These are phyloP conservation scores for Erebia ligea DNA, from an alignment of 2,888 invertebrate species.

Conservation along the genomic window DNA sequence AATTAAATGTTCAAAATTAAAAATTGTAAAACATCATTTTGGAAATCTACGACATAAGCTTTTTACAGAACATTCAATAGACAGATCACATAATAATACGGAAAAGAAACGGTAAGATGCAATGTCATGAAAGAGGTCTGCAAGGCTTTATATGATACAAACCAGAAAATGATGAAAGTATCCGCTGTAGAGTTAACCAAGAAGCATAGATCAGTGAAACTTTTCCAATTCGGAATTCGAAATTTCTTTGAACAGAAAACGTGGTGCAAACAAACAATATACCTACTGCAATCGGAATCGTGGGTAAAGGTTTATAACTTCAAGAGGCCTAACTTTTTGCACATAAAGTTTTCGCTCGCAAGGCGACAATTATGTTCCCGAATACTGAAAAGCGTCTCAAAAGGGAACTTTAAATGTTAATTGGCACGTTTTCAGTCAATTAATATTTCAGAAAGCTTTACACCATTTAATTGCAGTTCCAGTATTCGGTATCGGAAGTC, in stretches of 20 bases:
- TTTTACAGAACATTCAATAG: slow-evolving; percentile 66
- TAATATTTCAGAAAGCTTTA: background rate
- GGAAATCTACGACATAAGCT: slow-evolving; percentile 71
- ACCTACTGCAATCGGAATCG: slow-evolving; percentile 42
- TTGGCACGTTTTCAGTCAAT: background rate
- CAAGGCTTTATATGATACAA: slow-evolving; percentile 70
- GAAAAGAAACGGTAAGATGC: slow-evolving; percentile 62
- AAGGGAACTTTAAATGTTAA: slow-evolving; percentile 23
- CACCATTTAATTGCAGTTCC: background rate
- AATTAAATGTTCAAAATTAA: background rate
- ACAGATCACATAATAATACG: slow-evolving; percentile 37
- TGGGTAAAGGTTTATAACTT: slow-evolving; percentile 30
- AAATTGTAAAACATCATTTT: slow-evolving; percentile 34
- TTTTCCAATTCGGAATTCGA: slow-evolving; percentile 42
- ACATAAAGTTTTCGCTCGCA: slow-evolving; percentile 52
- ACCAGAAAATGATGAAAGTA: slow-evolving; percentile 72
- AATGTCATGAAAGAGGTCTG: slow-evolving; percentile 64
- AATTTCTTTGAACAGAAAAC: slow-evolving; percentile 51
- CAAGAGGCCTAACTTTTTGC: slow-evolving; percentile 34
- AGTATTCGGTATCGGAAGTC: slow-evolving; percentile 37
- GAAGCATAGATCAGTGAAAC: slow-evolving; percentile 75
- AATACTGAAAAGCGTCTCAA: slow-evolving; percentile 13
- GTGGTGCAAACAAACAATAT: slow-evolving; percentile 64
- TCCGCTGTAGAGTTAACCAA: slow-evolving; percentile 83
- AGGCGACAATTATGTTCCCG: slow-evolving; percentile 48